Base-by-base conservation (phyloP, 2,797 vertebrate species). In the Peromyscus eremicus region DNA sequence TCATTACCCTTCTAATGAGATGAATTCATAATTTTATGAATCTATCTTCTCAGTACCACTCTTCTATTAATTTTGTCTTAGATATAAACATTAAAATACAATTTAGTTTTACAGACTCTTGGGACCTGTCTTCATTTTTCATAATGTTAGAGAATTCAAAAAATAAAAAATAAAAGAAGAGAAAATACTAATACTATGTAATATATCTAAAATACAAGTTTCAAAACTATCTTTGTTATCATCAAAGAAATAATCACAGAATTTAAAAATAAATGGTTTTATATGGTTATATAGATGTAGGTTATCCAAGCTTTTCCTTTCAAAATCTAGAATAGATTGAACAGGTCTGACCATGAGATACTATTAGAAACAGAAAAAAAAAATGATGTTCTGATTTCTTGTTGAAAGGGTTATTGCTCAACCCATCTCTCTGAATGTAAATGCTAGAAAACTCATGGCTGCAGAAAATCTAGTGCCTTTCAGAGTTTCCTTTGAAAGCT, bases 401-500 rank as follows among this genome's bases (percentile, higher is more conserved):
- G 37, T 71, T 52, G 6, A 77, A 81, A 88, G 79, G 46, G 52
- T 82, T 82, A 40, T 46, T 93, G 75, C 68, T 73, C 71, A 82
- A 85, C 68, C 68, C 27, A n/a, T 34, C 85, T 43, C 57, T 57
- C 70, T 66, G 76, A 96, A 92, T 80, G 49, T 46, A 87, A 91
- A 71, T 13, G 11, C 1, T 83, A 94, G 68, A 91, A 79, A 11
- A 16, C 21, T 85, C 90, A 86, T 5, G 5, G 55, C 79, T 43
- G 13, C 60, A 95, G 82, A 86, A 71, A 91, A 66, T 32, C 66
- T 82, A 52, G 52, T 17, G 83, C 3, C 76, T 96, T 95, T 81
- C 32, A 91, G 89, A 85, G 2, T 43, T 96, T 96, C 92, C 77
- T 87, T 76, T 49, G 87, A 80, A 97, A 76, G 0, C 4, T 64